Base-by-base conservation (phyloP, 2,888 invertebrate genomes). In the Desoria tigrina region DNA sequence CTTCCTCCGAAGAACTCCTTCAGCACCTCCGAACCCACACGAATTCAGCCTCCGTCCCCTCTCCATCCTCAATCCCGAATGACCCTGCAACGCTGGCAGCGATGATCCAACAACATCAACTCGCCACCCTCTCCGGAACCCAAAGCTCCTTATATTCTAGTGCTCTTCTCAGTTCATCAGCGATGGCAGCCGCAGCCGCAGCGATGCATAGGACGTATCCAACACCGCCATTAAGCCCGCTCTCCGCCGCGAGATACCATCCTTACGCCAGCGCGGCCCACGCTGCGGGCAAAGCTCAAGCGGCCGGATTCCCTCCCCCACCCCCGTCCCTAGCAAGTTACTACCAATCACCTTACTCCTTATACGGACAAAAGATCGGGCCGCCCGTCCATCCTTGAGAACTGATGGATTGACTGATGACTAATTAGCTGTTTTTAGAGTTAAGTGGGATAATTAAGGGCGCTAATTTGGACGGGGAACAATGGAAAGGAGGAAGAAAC, bases 11-110 rank as follows among this genome's bases (percentile, higher is more conserved):
- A 75, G 97, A 97, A 80, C 86, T 97, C 4, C 84, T 97, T 60
- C 91, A 92, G 77, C 97, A 97, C 82, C 84, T 97, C 68, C 86
- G 95, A 76, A 93, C 92, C 72, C 96, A 97, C 81, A 94, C 96
- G 6, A 87, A 84, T 75, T 80, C 85, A 51, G 85, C 90, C 14
- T 87, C 87, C 77, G 67, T 74, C 71, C 69, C 66, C 76, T 68
- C 71, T 76, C 64, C 65, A 75, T 67, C 68, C 28, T 56, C 45
- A 14, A n/a, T 45, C 26, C 61, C 42, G 2, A 53, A 51, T 7
- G 68, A 68, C 24, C 63, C 73, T 6, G 73, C 71, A 2, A 42
- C 76, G 62, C 69, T 69, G 53, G 75, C 78, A 60, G 74, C 78
- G 61, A 69, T 77, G 21, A 69, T 77, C 7, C 72, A 75, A 67